Evolutionary conservation across 2,888 invertebrate species (phyloP), one percentile per base, ranked within the genome.

Genomic region (Melieria crassipennis): DNA sequence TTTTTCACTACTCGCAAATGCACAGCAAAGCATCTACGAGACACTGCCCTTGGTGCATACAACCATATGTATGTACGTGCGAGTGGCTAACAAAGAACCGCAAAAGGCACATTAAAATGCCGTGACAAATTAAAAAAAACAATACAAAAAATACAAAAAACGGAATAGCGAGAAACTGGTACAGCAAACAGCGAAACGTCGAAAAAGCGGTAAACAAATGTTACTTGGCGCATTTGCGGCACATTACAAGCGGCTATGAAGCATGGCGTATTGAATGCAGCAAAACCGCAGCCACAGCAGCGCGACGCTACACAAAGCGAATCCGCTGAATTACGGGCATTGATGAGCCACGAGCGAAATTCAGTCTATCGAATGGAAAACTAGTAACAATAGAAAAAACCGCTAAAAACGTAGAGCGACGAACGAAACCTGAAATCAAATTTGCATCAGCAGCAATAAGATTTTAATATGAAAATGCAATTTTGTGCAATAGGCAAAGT

Each of bases 241-340:
- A 56, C 68, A 69, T 73, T 65, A 67, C 43, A 47, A 11, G 62
- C 58, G 76, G 79, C 76, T 70, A 75, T 77, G 71, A 78, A 76
- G 73, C 81, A 77, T 79, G 75, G 73, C 75, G 50, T 47, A 65
- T 30, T 48, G 16, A 63, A 58, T 56, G 52, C 13, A 69, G 16
- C 61, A 52, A 46, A 69, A 60, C 42, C 55, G 52, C 50, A 62
- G 30, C 30, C 30, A 30, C 16, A 16, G 16, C 16, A 16, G 16
- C 16, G 16, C 16, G 16, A 48, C 7, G 45, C 52, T 65, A 45
- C 47, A n/a, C 46, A 67, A 67, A 30, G 60, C 30, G 55, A 52
- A 55, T 43, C 52, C 48, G 42, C 9, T 48, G 43, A 50, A 47
- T 7, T n/a, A 30, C 2, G 47, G 43, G 42, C 50, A 47, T 60